Percentiles rank a stretch among this genome's conserved stretches.
Conservation (phyloP, 2,888 invertebrate genomes). For the Chrysina gloriosa region DNA sequence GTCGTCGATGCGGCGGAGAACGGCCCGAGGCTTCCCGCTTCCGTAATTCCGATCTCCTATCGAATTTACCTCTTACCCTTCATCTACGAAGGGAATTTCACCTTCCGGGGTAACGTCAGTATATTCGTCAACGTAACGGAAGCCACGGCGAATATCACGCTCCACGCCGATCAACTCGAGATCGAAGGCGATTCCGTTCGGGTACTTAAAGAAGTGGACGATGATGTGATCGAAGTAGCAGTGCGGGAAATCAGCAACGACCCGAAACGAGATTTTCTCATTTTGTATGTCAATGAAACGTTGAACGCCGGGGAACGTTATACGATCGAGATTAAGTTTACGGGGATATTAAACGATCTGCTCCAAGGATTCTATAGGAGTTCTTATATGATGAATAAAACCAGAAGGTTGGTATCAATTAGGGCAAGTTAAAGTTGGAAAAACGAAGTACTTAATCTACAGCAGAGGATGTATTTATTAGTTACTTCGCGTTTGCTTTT, state of each 20-base stretch:
- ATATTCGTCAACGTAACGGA: constrained; percentile 73
- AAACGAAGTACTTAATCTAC: neutral
- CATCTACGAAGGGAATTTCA: constrained; percentile 80
- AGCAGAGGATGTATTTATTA: neutral
- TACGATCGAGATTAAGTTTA: constrained; percentile 75
- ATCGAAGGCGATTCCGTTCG: constrained; percentile 63
- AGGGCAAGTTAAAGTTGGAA: neutral
- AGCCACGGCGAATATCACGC: constrained; percentile 75
- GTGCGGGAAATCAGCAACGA: constrained; percentile 65
- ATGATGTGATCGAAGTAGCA: constrained; percentile 37
- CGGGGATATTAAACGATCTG: constrained; percentile 79
- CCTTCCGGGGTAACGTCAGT: constrained; percentile 78
- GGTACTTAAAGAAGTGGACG: constrained; percentile 38
- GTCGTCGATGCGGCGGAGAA: constrained; percentile 10
- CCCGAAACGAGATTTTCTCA: constrained; percentile 75
- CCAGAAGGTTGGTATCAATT: constrained; percentile 71
- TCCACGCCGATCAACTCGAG: constrained; percentile 79
- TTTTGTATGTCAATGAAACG: constrained; percentile 71
- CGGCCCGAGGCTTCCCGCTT: constrained; percentile 77
- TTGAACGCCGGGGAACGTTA: constrained; percentile 74
- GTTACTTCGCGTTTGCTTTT: too few species aligned
- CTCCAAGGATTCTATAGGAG: constrained; percentile 87
- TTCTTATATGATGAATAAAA: constrained; percentile 77
- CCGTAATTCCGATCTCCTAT: constrained; percentile 77
- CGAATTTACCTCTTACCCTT: constrained; percentile 78